Base-by-base conservation (phyloP, 2,797 vertebrate species). In the Protosalanx chinensis region DNA sequence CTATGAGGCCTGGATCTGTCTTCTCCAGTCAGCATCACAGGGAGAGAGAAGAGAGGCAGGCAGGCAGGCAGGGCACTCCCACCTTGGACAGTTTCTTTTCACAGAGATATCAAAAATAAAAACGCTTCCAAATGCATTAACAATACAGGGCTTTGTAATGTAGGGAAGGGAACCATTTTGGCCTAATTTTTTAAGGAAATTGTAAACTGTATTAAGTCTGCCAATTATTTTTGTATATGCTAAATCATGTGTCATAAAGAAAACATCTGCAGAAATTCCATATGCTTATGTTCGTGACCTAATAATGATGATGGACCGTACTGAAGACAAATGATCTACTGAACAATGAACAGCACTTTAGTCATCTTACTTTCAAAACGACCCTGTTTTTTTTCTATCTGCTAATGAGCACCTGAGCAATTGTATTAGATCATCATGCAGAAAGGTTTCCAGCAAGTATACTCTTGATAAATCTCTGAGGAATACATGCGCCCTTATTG, bases 1-100 rank as follows among this genome's bases (percentile, higher is more conserved):
- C 80, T 71, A 76, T 79, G 82, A 88, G 88, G 86, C 89, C 88
- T 86, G 88, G 85, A 91, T 90, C 84, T 89, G 89, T 90, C 88
- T 83, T 77, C 88, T 89, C 83, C 65, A 79, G 74, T 91, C 74
- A 71, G 69, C 81, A 65, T 91, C 88, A 89, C 70, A 64, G 58
- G 3, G 51, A 32, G 13, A 27, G 18, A 29, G 58, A 69, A 67
- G 16, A 76, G 78, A 85, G 68, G 85, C 79, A 78, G 84, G 83
- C 72, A 67, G 51, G 51, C 51, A 56, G 51, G 76, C 77, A 82
- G 77, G 83, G 83, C 35, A 75, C 72, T 73, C 79, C 30, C 57
- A 57, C 51, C 12, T n/a, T 49, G 66, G 68, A 65, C 57, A 49
- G 41, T 65, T 59, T 35, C 51, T n/a, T 61, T 62, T 62, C 75